Conservation (phyloP, 2,113 vertebrate genomes). For the Neodon shergylaensis region DNA sequence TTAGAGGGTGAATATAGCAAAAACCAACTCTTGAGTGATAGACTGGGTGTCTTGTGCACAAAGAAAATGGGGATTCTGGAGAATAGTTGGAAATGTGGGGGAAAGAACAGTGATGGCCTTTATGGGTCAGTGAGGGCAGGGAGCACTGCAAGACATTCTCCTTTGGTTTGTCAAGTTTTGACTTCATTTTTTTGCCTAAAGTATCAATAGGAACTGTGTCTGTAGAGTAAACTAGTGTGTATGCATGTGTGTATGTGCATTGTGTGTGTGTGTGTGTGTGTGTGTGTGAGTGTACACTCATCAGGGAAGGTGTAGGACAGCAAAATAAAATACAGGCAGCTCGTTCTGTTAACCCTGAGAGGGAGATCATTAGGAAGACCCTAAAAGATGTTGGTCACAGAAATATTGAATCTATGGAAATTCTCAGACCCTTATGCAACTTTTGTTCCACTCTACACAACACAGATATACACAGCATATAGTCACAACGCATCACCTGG, state of each 20-base stretch:
- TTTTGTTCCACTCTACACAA: not conserved
- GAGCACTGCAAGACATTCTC: not conserved
- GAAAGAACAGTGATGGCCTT: not conserved
- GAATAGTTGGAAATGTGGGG: not conserved
- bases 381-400: too few relatives aligned
- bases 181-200: not conserved
- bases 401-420: too few relatives aligned
- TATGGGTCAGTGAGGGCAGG: not conserved
- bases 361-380: too few relatives aligned
- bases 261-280: not conserved
- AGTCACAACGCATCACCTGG: not conserved
- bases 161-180: not conserved
- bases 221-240: not conserved
- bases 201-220: not conserved
- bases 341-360: not conserved
- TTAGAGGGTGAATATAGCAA: not conserved
- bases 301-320: not conserved
- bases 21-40: not conserved
- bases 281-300: not conserved
- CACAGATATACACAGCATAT: not conserved
- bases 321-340: not conserved
- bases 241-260: not conserved
- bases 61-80: not conserved
- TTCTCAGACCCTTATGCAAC: not conserved
- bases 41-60: too few relatives aligned